A percentile compares a stretch with the other conserved stretches of the same genome.
phyloP scores from a whole-genome alignment of 2,113 vertebrate species.

The Lagopus muta region DNA sequence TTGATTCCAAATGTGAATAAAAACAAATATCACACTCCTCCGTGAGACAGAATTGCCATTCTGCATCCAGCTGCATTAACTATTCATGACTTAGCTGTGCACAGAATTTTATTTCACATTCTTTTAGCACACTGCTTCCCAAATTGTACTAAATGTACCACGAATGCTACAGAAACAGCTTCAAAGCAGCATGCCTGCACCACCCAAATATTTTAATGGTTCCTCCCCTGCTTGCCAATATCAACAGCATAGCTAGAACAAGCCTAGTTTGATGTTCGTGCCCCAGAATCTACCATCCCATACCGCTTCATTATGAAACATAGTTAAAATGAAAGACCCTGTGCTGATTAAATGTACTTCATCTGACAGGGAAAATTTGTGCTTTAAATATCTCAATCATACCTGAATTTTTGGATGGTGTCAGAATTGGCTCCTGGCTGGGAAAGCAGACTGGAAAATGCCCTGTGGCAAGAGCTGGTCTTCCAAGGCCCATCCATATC shows the following conservation, averaged over 20 bases:
- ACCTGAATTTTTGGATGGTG: neutral
- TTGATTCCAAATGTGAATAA: slow-evolving; percentile 20
- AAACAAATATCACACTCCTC: neutral
- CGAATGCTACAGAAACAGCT: neutral
- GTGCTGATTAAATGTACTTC: accelerated
- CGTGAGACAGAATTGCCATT: neutral
- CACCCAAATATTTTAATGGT: neutral
- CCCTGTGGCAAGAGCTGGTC: neutral
- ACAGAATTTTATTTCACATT: neutral
- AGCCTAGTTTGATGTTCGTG: neutral
- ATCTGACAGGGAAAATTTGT: neutral
- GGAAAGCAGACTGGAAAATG: neutral
- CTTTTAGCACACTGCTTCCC: neutral
- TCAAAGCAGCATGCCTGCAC: neutral
- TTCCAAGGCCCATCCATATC: neutral
- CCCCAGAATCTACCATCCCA: neutral
- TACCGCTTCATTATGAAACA: neutral
- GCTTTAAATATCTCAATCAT: neutral
- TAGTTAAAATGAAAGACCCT: neutral
- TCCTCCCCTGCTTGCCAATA: neutral
- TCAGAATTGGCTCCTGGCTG: neutral
- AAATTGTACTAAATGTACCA: neutral
- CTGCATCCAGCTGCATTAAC: slow-evolving; percentile 5
- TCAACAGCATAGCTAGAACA: neutral
- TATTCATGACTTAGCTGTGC: neutral